Evolutionary conservation across 2,888 invertebrate genomes (phyloP).

Genomic region (Ptychoptera contaminata): DNA sequence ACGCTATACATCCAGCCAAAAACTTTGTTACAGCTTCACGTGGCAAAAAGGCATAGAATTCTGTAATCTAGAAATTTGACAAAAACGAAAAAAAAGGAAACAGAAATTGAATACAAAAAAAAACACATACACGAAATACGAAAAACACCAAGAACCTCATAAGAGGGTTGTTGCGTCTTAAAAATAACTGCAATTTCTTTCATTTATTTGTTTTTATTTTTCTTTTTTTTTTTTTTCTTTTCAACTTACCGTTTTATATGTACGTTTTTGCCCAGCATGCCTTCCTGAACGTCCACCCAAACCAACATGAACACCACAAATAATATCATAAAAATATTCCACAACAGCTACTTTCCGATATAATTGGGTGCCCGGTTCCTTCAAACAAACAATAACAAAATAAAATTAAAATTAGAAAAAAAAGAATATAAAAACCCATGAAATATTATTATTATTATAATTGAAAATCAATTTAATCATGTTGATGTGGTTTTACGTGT

Average conservation of each 20-base stretch:
- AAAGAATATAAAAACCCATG: too few relatives aligned
- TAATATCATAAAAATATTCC: slow-evolving; percentile 95
- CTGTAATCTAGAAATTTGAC: slow-evolving; percentile 66
- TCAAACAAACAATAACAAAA: slow-evolving; percentile 28
- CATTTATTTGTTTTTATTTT: too few relatives aligned
- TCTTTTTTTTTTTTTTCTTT: slow-evolving; percentile 3
- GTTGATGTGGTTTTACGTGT: too few relatives aligned
- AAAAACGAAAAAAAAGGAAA: slow-evolving; percentile 4
- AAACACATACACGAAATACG: neutral
- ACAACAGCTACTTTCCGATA: slow-evolving; percentile 90
- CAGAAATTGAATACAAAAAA: neutral
- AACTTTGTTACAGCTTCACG: slow-evolving; percentile 93
- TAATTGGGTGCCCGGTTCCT: slow-evolving; percentile 60
- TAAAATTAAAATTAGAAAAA: too few relatives aligned
- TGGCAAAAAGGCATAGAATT: slow-evolving; percentile 89
- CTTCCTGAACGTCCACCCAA: slow-evolving; percentile 82
- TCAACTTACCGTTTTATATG: slow-evolving; percentile 72
- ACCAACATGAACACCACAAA: slow-evolving; percentile 89
- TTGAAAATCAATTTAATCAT: too few relatives aligned
- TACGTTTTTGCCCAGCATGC: slow-evolving; percentile 94
- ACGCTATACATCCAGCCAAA: slow-evolving; percentile 85
- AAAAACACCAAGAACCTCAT: too few relatives aligned
- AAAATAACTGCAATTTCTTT: neutral
- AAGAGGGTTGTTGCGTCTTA: neutral
- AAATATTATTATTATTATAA: too few relatives aligned